Evolutionary conservation across 2,797 vertebrate genomes (phyloP), one percentile per base, ranked within the genome.

Genomic region (Crenuchus spilurus): DNA sequence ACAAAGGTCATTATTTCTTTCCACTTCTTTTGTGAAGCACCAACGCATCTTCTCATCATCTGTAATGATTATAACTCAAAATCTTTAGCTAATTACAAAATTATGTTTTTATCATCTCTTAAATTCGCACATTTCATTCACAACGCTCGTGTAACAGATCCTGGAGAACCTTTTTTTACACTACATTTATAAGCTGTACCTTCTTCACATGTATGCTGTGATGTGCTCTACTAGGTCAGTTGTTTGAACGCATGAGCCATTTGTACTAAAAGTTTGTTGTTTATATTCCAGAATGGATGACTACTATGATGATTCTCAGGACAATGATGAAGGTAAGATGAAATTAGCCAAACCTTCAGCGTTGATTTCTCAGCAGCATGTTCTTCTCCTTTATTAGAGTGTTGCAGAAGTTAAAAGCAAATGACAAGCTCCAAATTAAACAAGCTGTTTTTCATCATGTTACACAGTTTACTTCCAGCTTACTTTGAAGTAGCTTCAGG

Each of bases 251-350:
- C 39, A 46, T 24, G 16, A 33, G 28, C 20, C 16, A n/a, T 26
- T 49, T 35, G 5, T 14, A 48, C 33, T 28, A 14, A 37, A 71
- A 41, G 16, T 73, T 26, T 72, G 39, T 66, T 26, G 16, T n/a
- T 78, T 83, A 31, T 75, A 35, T 89, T 91, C 79, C 79, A 92
- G 91, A 78, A 20, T 70, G 75, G 76, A 87, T 46, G 39, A 80
- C 14, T 75, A 85, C 42, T 82, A 79, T 72, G 87, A 88, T 7
- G 82, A 89, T 3, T 79, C 76, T 60, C 52, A 37, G 60, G 88
- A 92, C 46, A 39, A 66, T 18, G 77, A 74, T 66, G 79, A 88
- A 82, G 92, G 92, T 93, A 88, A n/a, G n/a, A n/a, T 72, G 79
- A 46, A 52, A 37, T 55, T 26, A 24, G 26, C 18, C 30, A 28